Conservation (phyloP, 2,888 invertebrate genomes). For the Zhuqinia jingwanae region DNA sequence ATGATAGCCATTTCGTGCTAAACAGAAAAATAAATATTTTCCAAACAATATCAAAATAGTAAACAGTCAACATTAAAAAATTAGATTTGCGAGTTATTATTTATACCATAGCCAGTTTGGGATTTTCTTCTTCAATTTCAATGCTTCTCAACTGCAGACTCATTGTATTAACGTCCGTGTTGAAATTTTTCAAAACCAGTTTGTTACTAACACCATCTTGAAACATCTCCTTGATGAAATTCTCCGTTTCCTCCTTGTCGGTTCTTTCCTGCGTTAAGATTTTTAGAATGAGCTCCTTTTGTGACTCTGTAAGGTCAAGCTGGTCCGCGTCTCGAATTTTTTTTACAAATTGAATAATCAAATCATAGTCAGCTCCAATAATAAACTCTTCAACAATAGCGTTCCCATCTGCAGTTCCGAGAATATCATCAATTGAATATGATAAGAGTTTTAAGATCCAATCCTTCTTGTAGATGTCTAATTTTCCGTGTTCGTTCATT, state of each 20-base stretch:
- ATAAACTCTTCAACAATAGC: conserved; percentile 60
- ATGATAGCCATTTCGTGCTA: conserved; percentile 53
- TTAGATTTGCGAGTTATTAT: too few species aligned
- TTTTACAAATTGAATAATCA: conserved; percentile 54
- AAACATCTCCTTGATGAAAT: conserved; percentile 52
- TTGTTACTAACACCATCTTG: conserved; percentile 33
- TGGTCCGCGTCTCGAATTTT: conserved; percentile 38
- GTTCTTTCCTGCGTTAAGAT: conserved; percentile 8
- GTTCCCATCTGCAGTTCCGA: conserved; percentile 51
- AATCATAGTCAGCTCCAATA: conserved; percentile 60
- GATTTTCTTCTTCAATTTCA: conserved; percentile 48
- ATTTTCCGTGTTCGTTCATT: conserved; percentile 52
- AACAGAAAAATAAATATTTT: too few species aligned
- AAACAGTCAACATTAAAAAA: too few species aligned
- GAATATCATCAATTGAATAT: conserved; percentile 64
- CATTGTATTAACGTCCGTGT: conserved; percentile 30
- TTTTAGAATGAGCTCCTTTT: conserved; percentile 37
- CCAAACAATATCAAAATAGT: background rate
- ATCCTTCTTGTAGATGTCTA: conserved; percentile 57
- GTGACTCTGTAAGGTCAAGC: background rate
- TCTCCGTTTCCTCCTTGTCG: background rate
- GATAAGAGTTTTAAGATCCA: conserved; percentile 72
- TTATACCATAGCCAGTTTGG: background rate
- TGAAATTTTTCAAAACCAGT: conserved; percentile 35
- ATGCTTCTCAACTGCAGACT: conserved; percentile 60